phyloP scores from a whole-genome alignment of 1,140 invertebrate genomes.

The Drosophila quadrilineata region DNA sequence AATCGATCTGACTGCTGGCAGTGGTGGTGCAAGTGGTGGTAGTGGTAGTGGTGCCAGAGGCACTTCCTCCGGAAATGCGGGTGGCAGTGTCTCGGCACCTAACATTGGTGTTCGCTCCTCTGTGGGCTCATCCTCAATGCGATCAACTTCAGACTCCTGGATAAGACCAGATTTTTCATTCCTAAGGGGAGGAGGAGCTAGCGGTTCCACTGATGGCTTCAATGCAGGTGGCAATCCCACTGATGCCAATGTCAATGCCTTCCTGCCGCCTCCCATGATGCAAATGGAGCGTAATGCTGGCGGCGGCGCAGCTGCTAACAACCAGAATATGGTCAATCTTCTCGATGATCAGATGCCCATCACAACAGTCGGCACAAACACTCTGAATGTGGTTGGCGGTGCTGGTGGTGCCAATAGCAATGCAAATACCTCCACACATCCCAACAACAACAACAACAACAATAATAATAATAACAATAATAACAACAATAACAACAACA shows the following conservation, averaged over 20 bases:
- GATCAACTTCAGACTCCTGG: constrained; percentile 59
- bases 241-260: constrained; percentile 33
- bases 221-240: neutral
- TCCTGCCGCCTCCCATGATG: constrained; percentile 38
- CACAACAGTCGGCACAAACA: neutral
- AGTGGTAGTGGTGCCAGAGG: neutral
- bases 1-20: constrained; percentile 61
- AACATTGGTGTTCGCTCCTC: too few relatives aligned
- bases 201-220: constrained; percentile 39
- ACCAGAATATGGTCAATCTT: constrained; percentile 50
- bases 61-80: constrained; percentile 2
- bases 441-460: constrained; percentile 9
- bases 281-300: constrained; percentile 38
- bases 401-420: neutral
- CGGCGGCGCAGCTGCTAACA: constrained; percentile 22
- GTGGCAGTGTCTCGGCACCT: too few relatives aligned
- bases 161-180: constrained; percentile 62
- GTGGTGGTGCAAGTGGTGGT: neutral
- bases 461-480: neutral
- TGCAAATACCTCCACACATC: constrained; percentile 9
- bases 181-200: too few relatives aligned
- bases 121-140: too few relatives aligned
- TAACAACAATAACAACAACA: too few relatives aligned
- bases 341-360: constrained; percentile 51
- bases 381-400: neutral